A percentile compares a stretch with the other conserved stretches of the same genome.
Conservation (phyloP, 2,888 invertebrate species). For the Epistrophella euchroma region DNA sequence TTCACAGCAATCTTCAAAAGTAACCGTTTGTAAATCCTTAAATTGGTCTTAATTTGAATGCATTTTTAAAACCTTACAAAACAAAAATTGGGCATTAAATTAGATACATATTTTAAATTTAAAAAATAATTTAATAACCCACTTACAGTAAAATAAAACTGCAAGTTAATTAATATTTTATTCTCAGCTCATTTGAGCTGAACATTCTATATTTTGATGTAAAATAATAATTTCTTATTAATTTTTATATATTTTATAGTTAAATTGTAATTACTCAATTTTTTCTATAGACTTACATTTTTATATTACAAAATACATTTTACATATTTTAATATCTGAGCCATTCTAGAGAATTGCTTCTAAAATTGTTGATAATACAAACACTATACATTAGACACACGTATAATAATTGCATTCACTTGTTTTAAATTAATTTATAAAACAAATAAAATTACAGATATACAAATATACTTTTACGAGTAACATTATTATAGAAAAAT, state of each 20-base stretch:
- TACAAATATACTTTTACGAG: conserved; percentile 16
- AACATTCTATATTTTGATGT: conserved; percentile 36
- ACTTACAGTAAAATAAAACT: not conserved
- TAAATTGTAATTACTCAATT: conserved; percentile 27
- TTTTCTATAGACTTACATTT: not conserved
- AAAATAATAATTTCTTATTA: conserved; percentile 44
- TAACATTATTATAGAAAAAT: conserved; percentile 19
- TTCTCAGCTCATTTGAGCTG: conserved; percentile 34
- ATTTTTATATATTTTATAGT: not conserved
- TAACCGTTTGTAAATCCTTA: no score
- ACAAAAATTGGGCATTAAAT: no score
- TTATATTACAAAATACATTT: conserved; percentile 58
- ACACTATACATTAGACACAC: not conserved
- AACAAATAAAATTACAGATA: conserved; percentile 7
- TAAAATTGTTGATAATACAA: not conserved
- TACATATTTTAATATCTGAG: not conserved
- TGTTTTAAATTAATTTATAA: conserved; percentile 10
- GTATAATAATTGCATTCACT: conserved; percentile 1
- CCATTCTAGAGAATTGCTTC: conserved; percentile 6
- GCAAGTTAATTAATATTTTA: not conserved
- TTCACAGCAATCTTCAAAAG: no score
- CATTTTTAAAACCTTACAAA: no score
- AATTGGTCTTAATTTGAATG: no score
- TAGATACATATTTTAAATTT: no score
- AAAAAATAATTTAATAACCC: no score